These are phyloP conservation scores for Meloe dianella DNA, from an alignment of 2,888 invertebrate genomes.

Conservation along the genomic window DNA sequence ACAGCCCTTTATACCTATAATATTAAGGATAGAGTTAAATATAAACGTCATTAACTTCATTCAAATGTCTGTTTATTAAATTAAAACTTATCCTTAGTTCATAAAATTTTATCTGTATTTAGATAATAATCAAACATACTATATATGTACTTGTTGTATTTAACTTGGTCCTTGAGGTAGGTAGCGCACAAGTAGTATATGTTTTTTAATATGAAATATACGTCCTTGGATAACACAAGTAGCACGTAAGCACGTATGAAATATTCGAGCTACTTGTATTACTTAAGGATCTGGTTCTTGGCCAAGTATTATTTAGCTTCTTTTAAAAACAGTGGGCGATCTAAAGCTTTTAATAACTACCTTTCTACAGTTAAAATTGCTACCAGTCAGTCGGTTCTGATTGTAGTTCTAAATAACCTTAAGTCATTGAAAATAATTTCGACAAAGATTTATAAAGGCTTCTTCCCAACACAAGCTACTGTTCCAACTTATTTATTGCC, in stretches of 20 bases:
- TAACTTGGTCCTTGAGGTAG: neutral
- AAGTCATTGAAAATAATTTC: constrained; percentile 50
- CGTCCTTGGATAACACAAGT: constrained; percentile 57
- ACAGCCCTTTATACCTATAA: constrained; percentile 43
- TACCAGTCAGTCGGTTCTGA: constrained; percentile 47
- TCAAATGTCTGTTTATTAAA: neutral
- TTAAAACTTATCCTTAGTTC: neutral
- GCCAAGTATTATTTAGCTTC: constrained; percentile 40
- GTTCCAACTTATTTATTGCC: constrained; percentile 33
- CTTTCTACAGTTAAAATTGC: constrained; percentile 53
- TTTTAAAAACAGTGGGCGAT: constrained; percentile 58
- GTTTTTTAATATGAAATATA: constrained; percentile 22
- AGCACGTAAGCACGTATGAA: constrained; percentile 55
- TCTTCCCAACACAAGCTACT: constrained; percentile 27
- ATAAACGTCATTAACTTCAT: constrained; percentile 43
- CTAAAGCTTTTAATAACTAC: constrained; percentile 56
- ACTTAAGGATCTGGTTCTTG: constrained; percentile 57
- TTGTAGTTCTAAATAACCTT: constrained; percentile 53
- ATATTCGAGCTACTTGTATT: constrained; percentile 57
- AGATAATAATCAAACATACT: constrained; percentile 12
- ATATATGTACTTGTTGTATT: neutral
- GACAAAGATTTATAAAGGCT: constrained; percentile 30
- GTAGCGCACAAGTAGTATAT: neutral
- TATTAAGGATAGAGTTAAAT: constrained; percentile 44
- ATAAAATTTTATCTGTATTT: neutral